Evolutionary conservation across 2,113 vertebrate species (phyloP).

Genomic region (Stigmatopora nigra): DNA sequence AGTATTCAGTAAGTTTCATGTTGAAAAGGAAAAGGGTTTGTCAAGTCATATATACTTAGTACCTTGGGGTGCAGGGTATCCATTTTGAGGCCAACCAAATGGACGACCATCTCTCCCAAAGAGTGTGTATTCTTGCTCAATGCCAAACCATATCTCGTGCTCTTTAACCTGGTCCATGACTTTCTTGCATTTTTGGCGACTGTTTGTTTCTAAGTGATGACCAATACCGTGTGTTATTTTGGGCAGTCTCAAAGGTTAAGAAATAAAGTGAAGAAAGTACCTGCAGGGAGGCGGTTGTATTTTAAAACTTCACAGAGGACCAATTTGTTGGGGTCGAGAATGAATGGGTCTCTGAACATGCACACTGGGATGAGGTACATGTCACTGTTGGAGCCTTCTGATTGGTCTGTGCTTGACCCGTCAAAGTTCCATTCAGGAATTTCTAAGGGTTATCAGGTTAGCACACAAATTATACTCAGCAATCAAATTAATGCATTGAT

Average conservation of each 20-base stretch:
- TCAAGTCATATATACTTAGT: not conserved
- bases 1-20: no score
- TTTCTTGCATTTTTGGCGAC: constrained; percentile 38
- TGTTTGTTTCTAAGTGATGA: constrained; percentile 43
- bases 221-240: constrained; percentile 23
- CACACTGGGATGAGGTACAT: constrained; percentile 75
- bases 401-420: constrained; percentile 70
- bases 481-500: not conserved
- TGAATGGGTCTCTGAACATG: constrained; percentile 78
- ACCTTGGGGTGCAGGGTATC: constrained; percentile 56
- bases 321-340: constrained; percentile 77
- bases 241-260: not conserved
- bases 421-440: constrained; percentile 80
- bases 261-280: constrained; percentile 59
- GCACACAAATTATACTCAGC: not conserved
- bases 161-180: constrained; percentile 53
- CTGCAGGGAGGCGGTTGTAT: constrained; percentile 70
- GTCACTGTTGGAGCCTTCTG: constrained; percentile 78
- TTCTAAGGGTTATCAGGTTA: constrained; percentile 48
- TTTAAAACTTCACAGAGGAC: constrained; percentile 78
- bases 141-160: constrained; percentile 52
- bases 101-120: constrained; percentile 41
- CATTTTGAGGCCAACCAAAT: constrained; percentile 46
- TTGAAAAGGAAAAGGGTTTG: not conserved
- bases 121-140: constrained; percentile 62